Conservation (phyloP, 2,888 invertebrate species). For the Helobdella robusta region DNA sequence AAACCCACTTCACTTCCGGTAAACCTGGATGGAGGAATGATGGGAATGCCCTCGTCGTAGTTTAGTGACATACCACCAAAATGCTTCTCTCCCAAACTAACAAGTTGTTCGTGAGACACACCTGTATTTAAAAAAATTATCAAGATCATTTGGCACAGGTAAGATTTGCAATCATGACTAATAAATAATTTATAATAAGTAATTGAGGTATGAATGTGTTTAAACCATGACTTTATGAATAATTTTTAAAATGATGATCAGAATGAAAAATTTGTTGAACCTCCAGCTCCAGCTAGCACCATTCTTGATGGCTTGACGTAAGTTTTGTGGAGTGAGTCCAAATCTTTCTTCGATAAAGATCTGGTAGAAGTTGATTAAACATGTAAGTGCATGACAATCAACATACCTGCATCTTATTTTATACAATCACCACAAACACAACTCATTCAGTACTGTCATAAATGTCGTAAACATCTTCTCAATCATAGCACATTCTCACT, state of each 20-base stretch:
- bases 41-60: conserved; percentile 27
- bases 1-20: conserved; percentile 29
- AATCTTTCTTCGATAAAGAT: conserved; percentile 21
- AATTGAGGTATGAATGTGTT: too few relatives aligned
- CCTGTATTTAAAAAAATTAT: too few relatives aligned
- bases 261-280: conserved; percentile 5
- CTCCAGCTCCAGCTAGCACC: conserved; percentile 29
- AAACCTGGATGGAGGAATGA: conserved; percentile 23
- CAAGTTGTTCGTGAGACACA: conserved; percentile 24
- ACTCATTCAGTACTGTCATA: too few relatives aligned
- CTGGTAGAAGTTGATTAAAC: conserved; percentile 10
- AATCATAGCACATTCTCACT: too few relatives aligned
- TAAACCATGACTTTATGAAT: not conserved
- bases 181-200: too few relatives aligned
- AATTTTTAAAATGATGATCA: too few relatives aligned
- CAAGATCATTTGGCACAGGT: too few relatives aligned
- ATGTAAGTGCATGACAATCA: not conserved
- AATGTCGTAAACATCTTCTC: too few relatives aligned
- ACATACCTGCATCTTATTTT: too few relatives aligned
- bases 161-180: too few relatives aligned
- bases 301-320: conserved; percentile 26
- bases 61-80: conserved; percentile 16
- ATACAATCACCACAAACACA: too few relatives aligned
- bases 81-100: conserved; percentile 25
- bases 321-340: conserved; percentile 14